Conservation (phyloP, 2,888 invertebrate species). For the Hyalella azteca region DNA sequence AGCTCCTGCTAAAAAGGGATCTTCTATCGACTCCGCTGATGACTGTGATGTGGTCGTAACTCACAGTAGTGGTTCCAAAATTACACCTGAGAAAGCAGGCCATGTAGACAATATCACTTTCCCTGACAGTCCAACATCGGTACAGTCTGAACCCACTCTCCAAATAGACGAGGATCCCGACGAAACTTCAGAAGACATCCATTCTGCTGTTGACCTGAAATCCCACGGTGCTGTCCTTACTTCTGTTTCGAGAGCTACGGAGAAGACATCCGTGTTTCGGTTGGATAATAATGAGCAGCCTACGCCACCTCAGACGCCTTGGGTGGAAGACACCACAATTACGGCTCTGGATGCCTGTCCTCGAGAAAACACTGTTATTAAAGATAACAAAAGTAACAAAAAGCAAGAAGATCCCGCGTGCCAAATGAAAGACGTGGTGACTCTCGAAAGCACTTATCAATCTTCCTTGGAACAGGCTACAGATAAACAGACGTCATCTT, state of each 20-base stretch:
- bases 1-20: background rate
- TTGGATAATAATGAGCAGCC: background rate
- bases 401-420: background rate
- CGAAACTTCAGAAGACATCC: constrained; percentile 44
- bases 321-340: background rate
- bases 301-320: background rate
- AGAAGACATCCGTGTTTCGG: background rate
- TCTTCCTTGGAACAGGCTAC: too few species aligned
- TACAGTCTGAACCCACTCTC: constrained; percentile 56
- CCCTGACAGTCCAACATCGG: constrained; percentile 55
- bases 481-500: too few species aligned
- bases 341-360: background rate
- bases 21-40: background rate
- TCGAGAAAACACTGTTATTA: background rate
- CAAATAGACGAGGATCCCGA: constrained; percentile 56
- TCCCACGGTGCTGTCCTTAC: background rate
- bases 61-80: background rate
- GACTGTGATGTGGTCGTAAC: background rate
- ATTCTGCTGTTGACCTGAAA: background rate
- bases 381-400: background rate
- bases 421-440: too few species aligned
- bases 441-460: too few species aligned
- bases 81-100: too few species aligned
- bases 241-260: background rate
- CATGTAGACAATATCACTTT: too few species aligned